Evolutionary conservation across 2,888 invertebrate species (phyloP).

Genomic region (Charanyca ferruginea): DNA sequence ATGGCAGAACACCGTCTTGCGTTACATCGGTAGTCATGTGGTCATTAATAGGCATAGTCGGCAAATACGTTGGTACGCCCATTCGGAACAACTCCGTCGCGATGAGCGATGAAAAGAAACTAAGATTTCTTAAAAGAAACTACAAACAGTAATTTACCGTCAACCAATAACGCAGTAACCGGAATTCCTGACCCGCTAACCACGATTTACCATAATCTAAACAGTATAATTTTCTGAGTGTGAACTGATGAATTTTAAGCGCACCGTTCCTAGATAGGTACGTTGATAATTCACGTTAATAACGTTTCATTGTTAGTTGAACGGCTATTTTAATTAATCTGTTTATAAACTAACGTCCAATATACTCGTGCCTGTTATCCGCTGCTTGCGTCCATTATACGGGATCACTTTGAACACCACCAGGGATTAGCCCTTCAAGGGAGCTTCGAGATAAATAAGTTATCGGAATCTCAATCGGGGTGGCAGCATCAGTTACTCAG

Average conservation of each 20-base stretch:
- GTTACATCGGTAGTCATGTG: too few species aligned
- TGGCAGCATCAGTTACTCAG: slow-evolving; percentile 29
- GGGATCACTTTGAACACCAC: slow-evolving; percentile 5
- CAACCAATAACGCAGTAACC: background rate
- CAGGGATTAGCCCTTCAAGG: slow-evolving; percentile 6
- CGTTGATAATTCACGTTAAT: too few species aligned
- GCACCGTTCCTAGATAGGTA: too few species aligned
- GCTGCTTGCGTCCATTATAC: background rate
- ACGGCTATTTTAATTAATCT: slow-evolving; percentile 11
- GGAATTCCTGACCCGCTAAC: background rate
- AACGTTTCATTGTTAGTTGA: background rate
- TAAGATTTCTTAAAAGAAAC: slow-evolving; percentile 16
- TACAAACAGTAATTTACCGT: slow-evolving; percentile 23
- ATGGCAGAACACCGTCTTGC: background rate
- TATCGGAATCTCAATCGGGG: slow-evolving; percentile 29
- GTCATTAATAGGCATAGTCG: background rate
- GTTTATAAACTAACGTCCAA: background rate
- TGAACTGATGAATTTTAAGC: too few species aligned
- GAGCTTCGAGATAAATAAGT: slow-evolving; percentile 29
- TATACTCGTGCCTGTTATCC: background rate
- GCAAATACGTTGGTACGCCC: too few species aligned
- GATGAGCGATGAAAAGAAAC: background rate
- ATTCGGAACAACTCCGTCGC: too few species aligned
- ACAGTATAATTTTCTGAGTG: too few species aligned
- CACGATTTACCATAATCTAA: too few species aligned